Percentiles rank a stretch among this genome's conserved stretches.
Evolutionary conservation across 1,140 invertebrate species (phyloP).

Genomic region (Pseudomyrmex concolor): DNA sequence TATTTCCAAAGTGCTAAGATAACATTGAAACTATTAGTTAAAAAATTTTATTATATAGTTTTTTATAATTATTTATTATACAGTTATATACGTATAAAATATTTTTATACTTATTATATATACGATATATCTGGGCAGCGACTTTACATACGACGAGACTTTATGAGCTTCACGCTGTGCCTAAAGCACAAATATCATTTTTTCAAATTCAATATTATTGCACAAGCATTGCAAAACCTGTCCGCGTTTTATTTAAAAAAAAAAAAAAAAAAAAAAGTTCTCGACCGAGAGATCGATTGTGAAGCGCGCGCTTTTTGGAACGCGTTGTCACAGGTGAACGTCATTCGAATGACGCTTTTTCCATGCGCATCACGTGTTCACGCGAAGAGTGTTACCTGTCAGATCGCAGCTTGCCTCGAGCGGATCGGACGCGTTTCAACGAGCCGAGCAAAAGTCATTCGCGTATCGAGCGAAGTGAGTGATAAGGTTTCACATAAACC

Average conservation of each 20-base stretch:
- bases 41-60: too few species aligned
- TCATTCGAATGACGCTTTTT: constrained; percentile 28
- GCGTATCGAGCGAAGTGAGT: constrained; percentile 48
- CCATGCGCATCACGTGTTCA: constrained; percentile 61
- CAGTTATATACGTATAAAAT: too few species aligned
- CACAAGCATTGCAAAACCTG: not conserved
- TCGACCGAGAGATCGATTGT: not conserved
- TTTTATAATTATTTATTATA: too few species aligned
- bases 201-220: not conserved
- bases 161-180: too few species aligned
- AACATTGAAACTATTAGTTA: too few species aligned
- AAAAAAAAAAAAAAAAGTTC: too few species aligned
- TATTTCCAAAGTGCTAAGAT: too few species aligned
- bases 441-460: constrained; percentile 56
- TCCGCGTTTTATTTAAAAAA: not conserved
- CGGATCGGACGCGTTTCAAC: constrained; percentile 60
- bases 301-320: constrained; percentile 46
- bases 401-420: constrained; percentile 59
- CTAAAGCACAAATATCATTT: too few species aligned
- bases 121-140: not conserved
- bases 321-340: constrained; percentile 30
- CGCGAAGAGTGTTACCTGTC: constrained; percentile 62
- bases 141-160: too few species aligned
- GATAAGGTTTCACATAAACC: constrained; percentile 27
- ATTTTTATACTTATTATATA: too few species aligned